Conservation (phyloP, 1,140 invertebrate genomes). For the Aphis gossypii region DNA sequence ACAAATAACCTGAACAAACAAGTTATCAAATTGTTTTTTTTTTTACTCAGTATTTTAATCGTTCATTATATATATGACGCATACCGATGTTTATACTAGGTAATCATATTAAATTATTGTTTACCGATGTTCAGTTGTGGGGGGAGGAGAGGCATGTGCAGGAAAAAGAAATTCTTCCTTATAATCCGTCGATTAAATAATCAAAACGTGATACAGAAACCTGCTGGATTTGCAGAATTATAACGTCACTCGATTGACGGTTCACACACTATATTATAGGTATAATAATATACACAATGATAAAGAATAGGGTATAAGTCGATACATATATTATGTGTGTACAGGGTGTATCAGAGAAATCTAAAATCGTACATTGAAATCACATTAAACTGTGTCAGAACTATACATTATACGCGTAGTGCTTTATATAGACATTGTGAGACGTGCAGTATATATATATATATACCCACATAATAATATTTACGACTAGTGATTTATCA, state of each 20-base stretch:
- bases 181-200: too few species aligned
- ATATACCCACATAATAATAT: neutral
- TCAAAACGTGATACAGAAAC: too few species aligned
- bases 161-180: too few species aligned
- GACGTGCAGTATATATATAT: neutral
- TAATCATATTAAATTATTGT: neutral
- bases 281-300: neutral
- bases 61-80: neutral
- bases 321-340: neutral
- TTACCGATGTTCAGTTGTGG: neutral
- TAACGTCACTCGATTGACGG: neutral
- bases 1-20: neutral
- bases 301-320: neutral
- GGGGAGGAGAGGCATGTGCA: too few species aligned
- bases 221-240: too few species aligned
- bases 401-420: neutral
- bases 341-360: neutral
- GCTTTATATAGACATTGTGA: neutral
- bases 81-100: neutral
- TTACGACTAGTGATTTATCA: slow-evolving; percentile 41
- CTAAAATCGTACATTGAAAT: neutral
- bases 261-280: neutral
- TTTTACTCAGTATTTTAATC: neutral
- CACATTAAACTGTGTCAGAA: neutral
- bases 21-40: neutral